Conservation (phyloP, 2,113 vertebrate species). For the Monopterus albus region DNA sequence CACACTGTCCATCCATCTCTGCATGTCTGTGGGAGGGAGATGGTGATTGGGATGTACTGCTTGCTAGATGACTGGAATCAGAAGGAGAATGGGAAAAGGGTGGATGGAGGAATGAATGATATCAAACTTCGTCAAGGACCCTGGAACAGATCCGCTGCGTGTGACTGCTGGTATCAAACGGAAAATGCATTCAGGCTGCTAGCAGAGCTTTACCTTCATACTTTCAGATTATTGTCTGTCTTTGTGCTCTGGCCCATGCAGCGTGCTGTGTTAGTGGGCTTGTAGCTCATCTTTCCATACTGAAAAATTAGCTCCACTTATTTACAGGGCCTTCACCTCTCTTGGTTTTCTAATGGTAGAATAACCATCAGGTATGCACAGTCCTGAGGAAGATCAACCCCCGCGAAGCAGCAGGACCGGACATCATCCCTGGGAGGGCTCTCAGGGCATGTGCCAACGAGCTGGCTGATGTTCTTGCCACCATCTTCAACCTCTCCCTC, state of each 20-base stretch:
- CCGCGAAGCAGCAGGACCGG: too few species aligned
- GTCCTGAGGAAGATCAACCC: too few species aligned
- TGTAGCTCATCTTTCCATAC: conserved; percentile 4
- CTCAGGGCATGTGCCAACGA: too few species aligned
- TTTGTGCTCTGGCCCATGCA: not conserved
- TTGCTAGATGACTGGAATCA: conserved; percentile 23
- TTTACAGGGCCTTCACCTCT: conserved; percentile 1
- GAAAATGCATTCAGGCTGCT: not conserved
- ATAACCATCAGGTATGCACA: too few species aligned
- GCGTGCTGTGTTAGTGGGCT: not conserved
- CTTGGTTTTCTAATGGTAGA: conserved; percentile 9
- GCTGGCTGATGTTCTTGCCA: too few species aligned
- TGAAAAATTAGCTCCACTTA: conserved; percentile 12
- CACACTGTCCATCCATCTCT: conserved; percentile 72
- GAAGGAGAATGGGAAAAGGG: conserved; percentile 13
- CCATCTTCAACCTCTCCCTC: too few species aligned
- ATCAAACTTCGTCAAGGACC: conserved; percentile 33
- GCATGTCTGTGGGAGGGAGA: conserved; percentile 30
- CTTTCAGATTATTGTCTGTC: conserved; percentile 10
- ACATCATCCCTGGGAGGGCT: too few species aligned
- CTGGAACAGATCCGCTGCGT: conserved; percentile 8
- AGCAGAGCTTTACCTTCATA: not conserved
- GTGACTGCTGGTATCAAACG: not conserved
- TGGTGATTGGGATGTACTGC: conserved; percentile 23
- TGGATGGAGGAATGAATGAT: conserved; percentile 31